A percentile compares a stretch with the other conserved stretches of the same genome.
Evolutionary conservation across 1,140 invertebrate genomes (phyloP).

Genomic region (Laodelphax striatellus): DNA sequence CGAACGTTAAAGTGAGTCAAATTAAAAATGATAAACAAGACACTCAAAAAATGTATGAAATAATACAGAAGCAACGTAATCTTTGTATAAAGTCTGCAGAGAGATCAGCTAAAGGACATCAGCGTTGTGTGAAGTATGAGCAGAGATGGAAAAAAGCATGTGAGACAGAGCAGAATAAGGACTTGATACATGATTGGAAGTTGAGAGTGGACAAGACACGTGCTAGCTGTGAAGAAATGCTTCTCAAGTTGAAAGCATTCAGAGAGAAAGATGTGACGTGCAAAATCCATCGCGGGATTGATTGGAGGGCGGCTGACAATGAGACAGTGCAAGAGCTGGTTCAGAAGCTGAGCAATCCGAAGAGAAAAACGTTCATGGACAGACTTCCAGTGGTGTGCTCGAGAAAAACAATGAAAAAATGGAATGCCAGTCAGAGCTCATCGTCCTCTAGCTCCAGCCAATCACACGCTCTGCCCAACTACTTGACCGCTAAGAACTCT

Average conservation of each 20-base stretch:
- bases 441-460: not conserved
- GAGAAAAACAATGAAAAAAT: constrained; percentile 3
- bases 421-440: not conserved
- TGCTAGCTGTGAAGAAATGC: constrained; percentile 14
- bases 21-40: not conserved
- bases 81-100: constrained; percentile 1
- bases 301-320: constrained; percentile 10
- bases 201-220: constrained; percentile 10
- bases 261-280: constrained; percentile 7
- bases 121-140: not conserved
- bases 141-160: constrained; percentile 5
- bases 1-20: not conserved
- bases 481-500: not conserved
- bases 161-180: constrained; percentile 8
- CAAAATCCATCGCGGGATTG: constrained; percentile 3
- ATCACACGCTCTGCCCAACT: not conserved
- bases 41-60: not conserved
- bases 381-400: constrained; percentile 5
- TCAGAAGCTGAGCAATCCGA: constrained; percentile 2
- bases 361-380: constrained; percentile 12
- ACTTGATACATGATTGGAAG: constrained; percentile 10
- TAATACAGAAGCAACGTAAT: not conserved
- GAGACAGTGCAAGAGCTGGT: constrained; percentile 8
- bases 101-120: not conserved
- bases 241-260: constrained; percentile 12